Base-by-base conservation (phyloP, 1,140 invertebrate species). In the Aphelenchoides besseyi region DNA sequence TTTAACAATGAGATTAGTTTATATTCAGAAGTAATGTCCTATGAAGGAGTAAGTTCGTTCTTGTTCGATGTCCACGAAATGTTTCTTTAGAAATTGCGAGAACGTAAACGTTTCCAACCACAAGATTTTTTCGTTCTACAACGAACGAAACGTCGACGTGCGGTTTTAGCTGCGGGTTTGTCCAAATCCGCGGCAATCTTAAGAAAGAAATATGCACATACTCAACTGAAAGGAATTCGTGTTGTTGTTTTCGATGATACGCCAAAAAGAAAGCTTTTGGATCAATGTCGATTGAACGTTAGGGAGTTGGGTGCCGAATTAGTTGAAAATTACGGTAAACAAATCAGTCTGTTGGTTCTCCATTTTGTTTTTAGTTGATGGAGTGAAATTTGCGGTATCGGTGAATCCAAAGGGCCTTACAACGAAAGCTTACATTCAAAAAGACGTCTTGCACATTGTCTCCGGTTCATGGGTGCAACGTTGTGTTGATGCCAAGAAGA, bases 301-400 rank as follows among this genome's bases (percentile, higher is more conserved):
- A 36, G 73, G 16, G 33, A 41, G 18, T 63, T 76, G 18, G 77
- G 75, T 3, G 76, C 77, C 23, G 41, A 35, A 1, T 26, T 64
- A 2, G 26, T 79, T 33, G 63, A 78, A 23, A 76, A 79, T 48
- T 33, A 78, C 9, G 32, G 73, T 74, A 29, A 37, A 36, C 9
- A 8, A 30, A 29, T 75, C 16, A 23, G 23, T 18, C n/a, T 5
- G 18, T 37, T 5, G 3, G 5, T 66, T 8, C 16, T 71, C n/a
- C 2, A n/a, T 29, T 2, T 18, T 30, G 23, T 16, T 70, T 74
- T 48, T 68, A 75, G 74, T 23, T 23, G 37, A 36, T 29, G 68
- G n/a, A 1, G 61, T 69, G 16, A 30, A 63, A 18, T 76, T 76
- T 48, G 32, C 62, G 2, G 77, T 76, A 12, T 79, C 75, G 28